phyloP scores from a whole-genome alignment of 2,797 vertebrate genomes.

The Schizothorax lantsangensis region DNA sequence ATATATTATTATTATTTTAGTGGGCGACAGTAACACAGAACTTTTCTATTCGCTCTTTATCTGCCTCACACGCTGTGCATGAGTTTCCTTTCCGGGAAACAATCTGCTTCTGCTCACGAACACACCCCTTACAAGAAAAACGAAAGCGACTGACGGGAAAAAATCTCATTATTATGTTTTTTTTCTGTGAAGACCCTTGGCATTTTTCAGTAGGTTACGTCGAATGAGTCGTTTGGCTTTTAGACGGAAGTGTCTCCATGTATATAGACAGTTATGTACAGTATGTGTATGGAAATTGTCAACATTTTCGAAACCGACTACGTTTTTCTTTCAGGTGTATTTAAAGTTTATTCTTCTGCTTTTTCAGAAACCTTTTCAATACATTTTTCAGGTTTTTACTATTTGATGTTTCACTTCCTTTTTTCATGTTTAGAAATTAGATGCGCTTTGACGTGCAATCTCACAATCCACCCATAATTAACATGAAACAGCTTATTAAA shows the following conservation, averaged over 20 bases:
- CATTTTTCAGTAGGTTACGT: background rate
- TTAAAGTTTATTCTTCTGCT: background rate
- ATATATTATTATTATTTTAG: background rate
- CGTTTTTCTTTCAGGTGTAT: background rate
- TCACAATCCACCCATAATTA: background rate
- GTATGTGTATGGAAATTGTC: background rate
- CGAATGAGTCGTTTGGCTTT: background rate
- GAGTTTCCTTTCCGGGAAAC: constrained; percentile 4
- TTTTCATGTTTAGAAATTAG: background rate
- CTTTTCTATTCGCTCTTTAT: constrained; percentile 5
- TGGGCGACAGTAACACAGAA: background rate
- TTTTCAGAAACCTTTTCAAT: background rate
- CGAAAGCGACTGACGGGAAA: background rate
- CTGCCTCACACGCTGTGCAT: background rate
- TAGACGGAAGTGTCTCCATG: background rate
- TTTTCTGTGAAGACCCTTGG: background rate
- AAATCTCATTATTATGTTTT: background rate
- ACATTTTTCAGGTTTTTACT: background rate
- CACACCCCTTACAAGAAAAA: background rate
- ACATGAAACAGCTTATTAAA: background rate
- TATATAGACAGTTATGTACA: background rate
- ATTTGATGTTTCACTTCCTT: background rate
- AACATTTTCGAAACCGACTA: background rate
- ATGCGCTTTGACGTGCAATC: background rate
- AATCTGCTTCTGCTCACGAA: background rate